Evolutionary conservation across 2,888 invertebrate genomes (phyloP).

Genomic region (Sminthurinus aureus): DNA sequence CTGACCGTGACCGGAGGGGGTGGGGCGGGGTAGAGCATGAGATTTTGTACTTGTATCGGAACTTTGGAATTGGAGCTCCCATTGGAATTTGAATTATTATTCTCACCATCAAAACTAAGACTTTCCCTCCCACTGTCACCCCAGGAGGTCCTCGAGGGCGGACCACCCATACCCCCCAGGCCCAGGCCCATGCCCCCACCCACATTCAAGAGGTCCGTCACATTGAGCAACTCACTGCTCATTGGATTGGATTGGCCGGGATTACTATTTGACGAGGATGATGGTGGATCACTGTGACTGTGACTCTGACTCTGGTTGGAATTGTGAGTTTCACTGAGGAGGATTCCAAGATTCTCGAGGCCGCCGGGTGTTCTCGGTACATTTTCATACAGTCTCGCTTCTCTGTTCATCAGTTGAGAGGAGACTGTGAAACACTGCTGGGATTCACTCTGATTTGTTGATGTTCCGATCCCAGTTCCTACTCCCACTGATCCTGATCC

Average conservation of each 20-base stretch:
- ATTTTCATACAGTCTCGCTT: slow-evolving; percentile 59
- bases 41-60: slow-evolving; percentile 45
- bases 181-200: neutral
- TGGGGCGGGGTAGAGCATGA: slow-evolving; percentile 54
- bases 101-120: slow-evolving; percentile 59
- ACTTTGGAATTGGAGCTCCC: slow-evolving; percentile 44
- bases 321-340: slow-evolving; percentile 39
- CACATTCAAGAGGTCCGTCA: slow-evolving; percentile 53
- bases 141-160: slow-evolving; percentile 57
- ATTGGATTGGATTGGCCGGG: slow-evolving; percentile 25
- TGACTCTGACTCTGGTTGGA: neutral
- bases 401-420: slow-evolving; percentile 55
- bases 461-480: neutral
- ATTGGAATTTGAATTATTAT: slow-evolving; percentile 49
- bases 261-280: slow-evolving; percentile 46
- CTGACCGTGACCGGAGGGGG: slow-evolving; percentile 42
- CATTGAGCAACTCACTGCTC: slow-evolving; percentile 45
- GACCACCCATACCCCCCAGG: slow-evolving; percentile 47
- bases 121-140: slow-evolving; percentile 57
- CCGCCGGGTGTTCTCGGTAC: slow-evolving; percentile 53
- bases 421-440: slow-evolving; percentile 56
- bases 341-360: slow-evolving; percentile 53
- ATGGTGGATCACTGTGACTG: slow-evolving; percentile 49
- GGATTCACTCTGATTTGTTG: slow-evolving; percentile 18
- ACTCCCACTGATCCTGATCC: slow-evolving; percentile 20